Evolutionary conservation across 92 coral and sea anemone genomes (phyloP), one percentile per base, ranked within the genome.

Genomic region (Anthopleura xanthogrammica): DNA sequence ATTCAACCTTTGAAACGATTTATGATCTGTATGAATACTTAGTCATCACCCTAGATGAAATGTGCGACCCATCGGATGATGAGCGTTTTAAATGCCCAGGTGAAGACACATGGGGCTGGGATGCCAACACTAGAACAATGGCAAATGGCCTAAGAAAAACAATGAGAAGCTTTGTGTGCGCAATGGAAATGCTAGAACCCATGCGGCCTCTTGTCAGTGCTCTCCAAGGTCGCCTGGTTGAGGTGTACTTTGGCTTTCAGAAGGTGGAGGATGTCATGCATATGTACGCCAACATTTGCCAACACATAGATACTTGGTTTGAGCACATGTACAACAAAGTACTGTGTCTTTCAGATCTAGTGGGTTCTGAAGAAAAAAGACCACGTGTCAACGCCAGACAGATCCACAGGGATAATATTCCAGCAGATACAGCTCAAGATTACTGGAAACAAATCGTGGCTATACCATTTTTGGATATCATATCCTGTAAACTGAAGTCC

Each of bases 101-200:
- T 7, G 85, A 43, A 55, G 82, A 71, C 4, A 22, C 73, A 41
- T 80, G 82, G 80, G 71, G 52, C 43, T 82, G 90, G 82, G 82
- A 87, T 82, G 58, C 78, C 85, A 79, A 66, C 80, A 90, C 93
- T 68, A 83, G 85, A 85, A 90, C 91, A 71, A 75, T 89, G 83
- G 95, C 90, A 68, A 91, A 85, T 91, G 94, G 94, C 81, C 91
- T 91, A 87, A 79, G 85, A 81, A 84, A 89, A 42, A 89, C 82
- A 58, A 85, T 88, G 87, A 91, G 71, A 84, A 72, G 89, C 85
- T 85, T 88, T 29, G 77, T 72, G 48, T 72, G 76, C 50, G 1
- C 65, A 11, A 77, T 41, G 80, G 83, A 79, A 1, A 57, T 79
- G 72, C 50, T 79, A 2, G 83, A 79, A 85, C 93, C 88, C 77